Evolutionary conservation across 2,888 invertebrate species (phyloP), one percentile per base, ranked within the genome.

Genomic region (Pomacea canaliculata): DNA sequence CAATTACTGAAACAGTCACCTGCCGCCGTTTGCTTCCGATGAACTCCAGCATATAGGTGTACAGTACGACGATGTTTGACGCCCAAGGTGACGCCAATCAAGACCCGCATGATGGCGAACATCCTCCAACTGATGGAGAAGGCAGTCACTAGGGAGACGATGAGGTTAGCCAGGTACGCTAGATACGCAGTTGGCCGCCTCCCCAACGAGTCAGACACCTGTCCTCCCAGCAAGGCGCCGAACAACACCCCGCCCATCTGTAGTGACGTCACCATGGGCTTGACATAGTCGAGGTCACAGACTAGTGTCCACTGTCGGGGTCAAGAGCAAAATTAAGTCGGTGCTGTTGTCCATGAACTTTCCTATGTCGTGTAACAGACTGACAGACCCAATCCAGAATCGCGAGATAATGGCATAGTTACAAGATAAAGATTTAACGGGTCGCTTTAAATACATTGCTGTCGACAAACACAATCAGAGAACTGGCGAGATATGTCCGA

Each of bases 171-270:
- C 62, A 74, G 48, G 1, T 48, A 48, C 19, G 37, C 12, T 8
- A 18, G 2, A 27, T 74, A 89, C 49, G 88, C 81, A 19, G 85
- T 80, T 63, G 84, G 82, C 59, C 83, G 80, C 49, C 89, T 83
- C 9, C 90, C 89, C 79, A 87, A 85, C 59, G 81, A 78, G 77
- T 90, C 90, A 0, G 88, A 88, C 23, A 89, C 72, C 78, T 89
- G 88, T 13, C 90, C 89, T 5, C 85, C 83, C 19, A 86, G n/a
- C 10, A 86, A 76, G 12, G 88, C 88, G 0, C 89, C 89, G 10
- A 85, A 49, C 49, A 89, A 79, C 1, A 88, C 85, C 19, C 89
- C 89, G 27, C 81, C 83, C 88, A 89, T 89, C 83, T 89, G 89
- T 46, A 88, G 78, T 10, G 88, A 87, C 18, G 86, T 88, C n/a